phyloP scores from a whole-genome alignment of 2,113 vertebrate species.

The Puma concolor region DNA sequence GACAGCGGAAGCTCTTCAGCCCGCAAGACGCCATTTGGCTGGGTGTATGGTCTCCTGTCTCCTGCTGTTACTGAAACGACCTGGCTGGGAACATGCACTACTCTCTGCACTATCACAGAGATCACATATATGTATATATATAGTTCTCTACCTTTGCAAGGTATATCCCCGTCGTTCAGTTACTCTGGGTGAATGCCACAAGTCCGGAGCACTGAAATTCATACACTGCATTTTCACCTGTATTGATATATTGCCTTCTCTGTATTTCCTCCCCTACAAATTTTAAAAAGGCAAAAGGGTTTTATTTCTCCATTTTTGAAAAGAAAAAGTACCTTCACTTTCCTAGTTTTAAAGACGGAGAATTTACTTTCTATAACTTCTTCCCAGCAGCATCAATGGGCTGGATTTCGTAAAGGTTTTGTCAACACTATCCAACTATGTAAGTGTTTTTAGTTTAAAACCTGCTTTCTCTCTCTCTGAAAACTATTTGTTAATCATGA shows the following conservation, averaged over 20 bases:
- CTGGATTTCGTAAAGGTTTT: constrained; percentile 8
- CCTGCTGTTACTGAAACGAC: constrained; percentile 65
- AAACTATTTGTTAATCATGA: background rate
- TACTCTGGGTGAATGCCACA: background rate
- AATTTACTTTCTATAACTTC: background rate
- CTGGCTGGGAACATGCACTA: background rate
- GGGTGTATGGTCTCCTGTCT: constrained; percentile 50
- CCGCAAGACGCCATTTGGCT: constrained; percentile 45
- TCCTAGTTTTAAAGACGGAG: background rate
- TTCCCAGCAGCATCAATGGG: background rate
- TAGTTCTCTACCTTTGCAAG: background rate
- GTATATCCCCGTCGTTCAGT: background rate
- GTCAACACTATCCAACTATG: background rate
- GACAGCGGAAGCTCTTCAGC: background rate
- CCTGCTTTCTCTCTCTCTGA: background rate
- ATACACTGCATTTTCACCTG: background rate
- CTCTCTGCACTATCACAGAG: background rate
- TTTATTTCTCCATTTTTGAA: background rate
- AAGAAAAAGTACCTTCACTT: background rate
- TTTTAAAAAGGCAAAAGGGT: background rate
- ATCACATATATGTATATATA: background rate
- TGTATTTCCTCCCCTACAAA: background rate
- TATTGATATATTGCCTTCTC: background rate
- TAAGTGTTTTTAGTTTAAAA: background rate
- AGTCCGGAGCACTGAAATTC: background rate